Conservation (phyloP, 1,140 invertebrate species). For the Parapsyche elsis region DNA sequence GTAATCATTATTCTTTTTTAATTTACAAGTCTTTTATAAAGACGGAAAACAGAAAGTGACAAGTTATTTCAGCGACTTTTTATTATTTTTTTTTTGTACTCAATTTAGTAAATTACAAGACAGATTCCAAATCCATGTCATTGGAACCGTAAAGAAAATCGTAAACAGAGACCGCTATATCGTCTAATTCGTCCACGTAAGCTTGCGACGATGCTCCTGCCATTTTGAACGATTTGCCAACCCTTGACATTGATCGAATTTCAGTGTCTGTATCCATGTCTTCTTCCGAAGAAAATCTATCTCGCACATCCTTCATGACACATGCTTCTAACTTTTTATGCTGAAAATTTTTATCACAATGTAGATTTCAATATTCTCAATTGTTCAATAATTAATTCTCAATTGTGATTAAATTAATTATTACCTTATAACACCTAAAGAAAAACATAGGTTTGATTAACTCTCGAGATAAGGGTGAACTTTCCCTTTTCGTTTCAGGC, state of each 20-base stretch:
- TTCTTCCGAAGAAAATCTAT: conserved; percentile 70
- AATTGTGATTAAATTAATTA: not conserved
- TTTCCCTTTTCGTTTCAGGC: conserved; percentile 72
- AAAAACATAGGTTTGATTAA: conserved; percentile 75
- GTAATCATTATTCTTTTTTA: not conserved
- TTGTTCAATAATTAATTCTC: not conserved
- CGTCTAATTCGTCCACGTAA: conserved; percentile 64
- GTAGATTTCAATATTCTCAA: not conserved
- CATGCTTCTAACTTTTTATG: conserved; percentile 77
- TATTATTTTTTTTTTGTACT: not conserved
- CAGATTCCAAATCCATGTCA: conserved; percentile 66
- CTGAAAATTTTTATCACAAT: conserved; percentile 57
- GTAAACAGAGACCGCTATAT: conserved; percentile 68
- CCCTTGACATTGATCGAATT: conserved; percentile 62
- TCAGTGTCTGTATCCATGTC: conserved; percentile 68
- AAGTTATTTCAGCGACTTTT: conserved; percentile 23
- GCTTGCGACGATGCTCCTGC: conserved; percentile 18
- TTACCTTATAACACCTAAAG: conserved; percentile 76
- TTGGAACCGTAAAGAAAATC: conserved; percentile 69
- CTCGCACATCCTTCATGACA: conserved; percentile 75
- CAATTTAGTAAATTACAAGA: conserved; percentile 60
- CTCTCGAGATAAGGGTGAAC: conserved; percentile 70
- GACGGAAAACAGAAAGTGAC: conserved; percentile 18
- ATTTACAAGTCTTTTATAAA: too few relatives aligned
- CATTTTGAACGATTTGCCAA: conserved; percentile 56